These are phyloP conservation scores for Synergus gifuensis DNA, from an alignment of 2,888 invertebrate genomes.

Conservation along the genomic window DNA sequence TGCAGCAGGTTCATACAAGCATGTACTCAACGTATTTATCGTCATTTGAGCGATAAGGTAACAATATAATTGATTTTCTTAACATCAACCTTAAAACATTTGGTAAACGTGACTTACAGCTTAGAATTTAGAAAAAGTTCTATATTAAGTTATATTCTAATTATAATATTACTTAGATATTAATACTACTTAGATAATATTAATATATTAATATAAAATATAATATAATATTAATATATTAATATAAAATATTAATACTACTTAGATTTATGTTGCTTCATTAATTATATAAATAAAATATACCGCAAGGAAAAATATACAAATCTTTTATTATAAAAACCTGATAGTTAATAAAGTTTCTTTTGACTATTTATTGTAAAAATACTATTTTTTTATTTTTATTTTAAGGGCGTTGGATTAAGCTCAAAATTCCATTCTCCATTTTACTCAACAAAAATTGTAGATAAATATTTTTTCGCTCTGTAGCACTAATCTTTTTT, in stretches of 20 bases:
- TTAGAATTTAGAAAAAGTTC: neutral
- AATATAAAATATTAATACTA: neutral
- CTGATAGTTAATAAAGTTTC: too few species aligned
- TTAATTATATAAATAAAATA: too few species aligned
- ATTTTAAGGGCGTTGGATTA: too few species aligned
- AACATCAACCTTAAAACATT: slow-evolving; percentile 14
- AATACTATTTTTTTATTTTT: neutral
- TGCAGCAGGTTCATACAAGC: slow-evolving; percentile 26
- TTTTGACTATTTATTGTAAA: neutral
- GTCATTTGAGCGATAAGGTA: slow-evolving; percentile 18
- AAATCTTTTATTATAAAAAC: too few species aligned
- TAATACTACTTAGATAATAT: neutral
- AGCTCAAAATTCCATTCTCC: too few species aligned
- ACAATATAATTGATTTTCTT: slow-evolving; percentile 28
- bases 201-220: too few species aligned
- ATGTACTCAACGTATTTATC: neutral
- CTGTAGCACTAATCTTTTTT: too few species aligned
- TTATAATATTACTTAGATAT: neutral
- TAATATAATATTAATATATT: too few species aligned
- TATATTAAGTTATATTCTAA: neutral
- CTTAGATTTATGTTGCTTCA: neutral
- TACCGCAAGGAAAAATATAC: too few species aligned
- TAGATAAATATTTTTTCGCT: too few species aligned
- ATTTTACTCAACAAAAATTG: too few species aligned
- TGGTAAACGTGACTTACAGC: neutral